Percentiles rank a stretch among this genome's conserved stretches.
Conservation (phyloP, 2,113 vertebrate genomes). For the Pao palembangensis region DNA sequence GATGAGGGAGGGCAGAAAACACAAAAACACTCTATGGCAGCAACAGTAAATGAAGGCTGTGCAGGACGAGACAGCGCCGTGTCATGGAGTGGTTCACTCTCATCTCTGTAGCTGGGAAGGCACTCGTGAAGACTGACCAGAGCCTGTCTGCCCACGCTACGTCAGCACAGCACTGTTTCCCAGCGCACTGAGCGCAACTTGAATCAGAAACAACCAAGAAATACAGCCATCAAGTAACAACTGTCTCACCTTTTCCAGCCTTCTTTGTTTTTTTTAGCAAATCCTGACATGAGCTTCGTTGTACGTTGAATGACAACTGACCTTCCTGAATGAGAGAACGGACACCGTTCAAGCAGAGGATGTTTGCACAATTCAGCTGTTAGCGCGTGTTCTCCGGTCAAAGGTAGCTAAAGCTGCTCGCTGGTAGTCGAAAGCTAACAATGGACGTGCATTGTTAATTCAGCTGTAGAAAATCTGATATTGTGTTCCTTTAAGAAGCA, state of each 20-base stretch:
- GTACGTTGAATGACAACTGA: no score
- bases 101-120: slow-evolving; percentile 52
- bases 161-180: slow-evolving; percentile 37
- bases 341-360: not conserved
- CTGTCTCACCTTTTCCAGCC: slow-evolving; percentile 25
- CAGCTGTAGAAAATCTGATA: no score
- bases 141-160: slow-evolving; percentile 35
- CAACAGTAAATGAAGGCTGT: slow-evolving; percentile 43
- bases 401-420: not conserved
- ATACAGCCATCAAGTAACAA: slow-evolving; percentile 10
- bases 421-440: not conserved
- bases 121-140: slow-evolving; percentile 52
- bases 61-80: slow-evolving; percentile 35
- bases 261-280: slow-evolving; percentile 3
- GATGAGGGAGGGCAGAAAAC: slow-evolving; percentile 21
- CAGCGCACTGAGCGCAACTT: not conserved
- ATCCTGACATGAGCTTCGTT: no score
- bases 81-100: slow-evolving; percentile 21
- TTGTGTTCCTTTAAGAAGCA: no score
- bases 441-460: not conserved
- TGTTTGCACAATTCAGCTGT: not conserved
- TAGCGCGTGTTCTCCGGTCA: not conserved
- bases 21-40: slow-evolving; percentile 26
- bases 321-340: not conserved
- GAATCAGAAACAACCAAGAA: not conserved